Evolutionary conservation across 2,888 invertebrate species (phyloP).

Genomic region (Zygogramma bicolorata): DNA sequence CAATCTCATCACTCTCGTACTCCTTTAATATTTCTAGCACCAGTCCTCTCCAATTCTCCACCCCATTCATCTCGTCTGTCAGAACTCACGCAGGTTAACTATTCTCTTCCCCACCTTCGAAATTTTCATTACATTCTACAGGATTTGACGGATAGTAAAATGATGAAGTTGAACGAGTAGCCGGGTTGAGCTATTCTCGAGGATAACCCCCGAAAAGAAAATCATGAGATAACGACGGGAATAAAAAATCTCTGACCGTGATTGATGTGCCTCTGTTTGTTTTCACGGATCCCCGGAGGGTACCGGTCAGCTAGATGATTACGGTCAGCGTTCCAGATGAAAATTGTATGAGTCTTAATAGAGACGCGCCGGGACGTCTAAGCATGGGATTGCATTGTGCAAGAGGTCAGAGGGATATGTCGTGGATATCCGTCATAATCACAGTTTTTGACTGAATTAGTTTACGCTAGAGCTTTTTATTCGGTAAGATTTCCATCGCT

Average conservation of each 20-base stretch:
- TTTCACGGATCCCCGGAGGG: not conserved
- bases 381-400: not conserved
- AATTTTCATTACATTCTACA: conserved; percentile 19
- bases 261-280: not conserved
- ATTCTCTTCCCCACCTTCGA: not conserved
- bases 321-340: not conserved
- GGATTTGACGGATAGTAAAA: not conserved
- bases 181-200: not conserved
- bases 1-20: not conserved
- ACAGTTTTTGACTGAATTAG: too few relatives aligned
- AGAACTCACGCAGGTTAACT: conserved; percentile 28
- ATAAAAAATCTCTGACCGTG: not conserved
- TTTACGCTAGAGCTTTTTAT: too few relatives aligned
- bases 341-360: not conserved
- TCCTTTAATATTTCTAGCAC: not conserved
- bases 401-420: too few relatives aligned
- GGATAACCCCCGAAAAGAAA: not conserved
- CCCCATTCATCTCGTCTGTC: conserved; percentile 27
- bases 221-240: not conserved
- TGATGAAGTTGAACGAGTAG: not conserved
- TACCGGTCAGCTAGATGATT: not conserved
- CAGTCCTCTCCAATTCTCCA: conserved; percentile 20
- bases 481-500: too few relatives aligned
- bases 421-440: too few relatives aligned
- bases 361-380: too few relatives aligned